Percentiles rank a stretch among this genome's conserved stretches.
phyloP scores from a whole-genome alignment of 2,888 invertebrate genomes.

The Ischnura elegans region DNA sequence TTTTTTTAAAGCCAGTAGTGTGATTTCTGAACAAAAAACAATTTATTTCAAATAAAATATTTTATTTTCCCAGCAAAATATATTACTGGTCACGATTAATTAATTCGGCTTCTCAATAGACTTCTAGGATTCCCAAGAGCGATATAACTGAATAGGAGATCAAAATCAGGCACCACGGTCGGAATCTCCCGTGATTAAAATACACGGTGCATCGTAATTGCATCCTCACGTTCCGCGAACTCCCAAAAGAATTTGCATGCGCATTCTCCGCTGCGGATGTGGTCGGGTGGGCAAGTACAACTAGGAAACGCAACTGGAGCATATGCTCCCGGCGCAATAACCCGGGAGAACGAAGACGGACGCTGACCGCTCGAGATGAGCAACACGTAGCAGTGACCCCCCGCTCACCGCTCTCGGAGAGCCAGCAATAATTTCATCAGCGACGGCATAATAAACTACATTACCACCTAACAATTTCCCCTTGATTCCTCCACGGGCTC shows the following conservation, averaged over 20 bases:
- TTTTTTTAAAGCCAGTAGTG: too few species aligned
- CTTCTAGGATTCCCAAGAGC: too few species aligned
- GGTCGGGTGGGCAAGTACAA: background rate
- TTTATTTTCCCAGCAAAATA: too few species aligned
- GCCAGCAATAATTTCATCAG: slow-evolving; percentile 9
- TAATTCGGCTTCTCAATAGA: too few species aligned
- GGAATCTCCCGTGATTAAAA: background rate
- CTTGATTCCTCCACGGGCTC: background rate
- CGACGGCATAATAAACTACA: slow-evolving; percentile 16
- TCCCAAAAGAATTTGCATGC: background rate
- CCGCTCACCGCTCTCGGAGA: background rate
- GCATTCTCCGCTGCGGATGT: background rate
- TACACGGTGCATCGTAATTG: background rate
- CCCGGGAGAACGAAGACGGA: background rate
- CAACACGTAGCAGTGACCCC: slow-evolving; percentile 14
- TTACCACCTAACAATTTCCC: slow-evolving; percentile 4
- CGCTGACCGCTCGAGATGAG: background rate
- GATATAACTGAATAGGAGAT: background rate
- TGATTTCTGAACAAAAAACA: too few species aligned
- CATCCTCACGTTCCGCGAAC: background rate
- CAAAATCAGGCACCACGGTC: background rate
- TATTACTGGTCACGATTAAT: too few species aligned
- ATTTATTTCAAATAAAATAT: too few species aligned
- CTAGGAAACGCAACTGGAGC: background rate
- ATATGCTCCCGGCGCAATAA: background rate